phyloP scores from a whole-genome alignment of 2,888 invertebrate species.

The Ormyrus thymus region DNA sequence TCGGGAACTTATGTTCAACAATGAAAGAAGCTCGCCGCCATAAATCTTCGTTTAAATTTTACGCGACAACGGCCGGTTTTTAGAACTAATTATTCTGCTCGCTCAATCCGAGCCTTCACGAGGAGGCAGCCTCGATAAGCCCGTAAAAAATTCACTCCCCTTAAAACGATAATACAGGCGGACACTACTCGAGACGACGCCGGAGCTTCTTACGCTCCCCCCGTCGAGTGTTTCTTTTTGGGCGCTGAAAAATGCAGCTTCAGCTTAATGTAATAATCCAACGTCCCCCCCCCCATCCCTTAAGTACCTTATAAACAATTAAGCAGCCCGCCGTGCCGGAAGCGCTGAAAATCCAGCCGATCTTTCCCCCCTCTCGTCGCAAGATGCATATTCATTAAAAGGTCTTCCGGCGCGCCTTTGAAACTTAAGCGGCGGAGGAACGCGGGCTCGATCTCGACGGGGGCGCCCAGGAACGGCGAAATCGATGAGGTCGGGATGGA shows the following conservation, averaged over 20 bases:
- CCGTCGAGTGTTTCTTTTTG: too few relatives aligned
- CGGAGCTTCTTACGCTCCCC: too few relatives aligned
- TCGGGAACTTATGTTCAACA: too few relatives aligned
- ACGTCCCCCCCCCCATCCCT: neutral
- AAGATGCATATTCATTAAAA: conserved; percentile 28
- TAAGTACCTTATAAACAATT: conserved; percentile 21
- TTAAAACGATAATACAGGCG: too few relatives aligned
- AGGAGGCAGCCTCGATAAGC: too few relatives aligned
- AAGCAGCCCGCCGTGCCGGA: neutral
- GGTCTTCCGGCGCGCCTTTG: neutral
- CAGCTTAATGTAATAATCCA: neutral
- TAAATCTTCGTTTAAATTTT: too few relatives aligned
- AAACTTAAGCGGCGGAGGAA: conserved; percentile 7
- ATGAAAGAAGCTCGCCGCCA: too few relatives aligned
- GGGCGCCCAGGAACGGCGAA: neutral
- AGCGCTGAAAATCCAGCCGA: conserved; percentile 1
- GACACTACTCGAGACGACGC: too few relatives aligned
- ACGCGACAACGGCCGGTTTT: too few relatives aligned
- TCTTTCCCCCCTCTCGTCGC: neutral
- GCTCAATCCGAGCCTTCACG: too few relatives aligned
- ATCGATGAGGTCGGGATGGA: neutral
- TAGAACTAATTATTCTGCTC: too few relatives aligned
- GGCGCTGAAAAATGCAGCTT: neutral
- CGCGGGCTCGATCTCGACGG: neutral
- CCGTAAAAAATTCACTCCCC: too few relatives aligned